Percentiles rank a stretch among this genome's conserved stretches.
Conservation (phyloP, 2,113 vertebrate genomes). For the Charina bottae region DNA sequence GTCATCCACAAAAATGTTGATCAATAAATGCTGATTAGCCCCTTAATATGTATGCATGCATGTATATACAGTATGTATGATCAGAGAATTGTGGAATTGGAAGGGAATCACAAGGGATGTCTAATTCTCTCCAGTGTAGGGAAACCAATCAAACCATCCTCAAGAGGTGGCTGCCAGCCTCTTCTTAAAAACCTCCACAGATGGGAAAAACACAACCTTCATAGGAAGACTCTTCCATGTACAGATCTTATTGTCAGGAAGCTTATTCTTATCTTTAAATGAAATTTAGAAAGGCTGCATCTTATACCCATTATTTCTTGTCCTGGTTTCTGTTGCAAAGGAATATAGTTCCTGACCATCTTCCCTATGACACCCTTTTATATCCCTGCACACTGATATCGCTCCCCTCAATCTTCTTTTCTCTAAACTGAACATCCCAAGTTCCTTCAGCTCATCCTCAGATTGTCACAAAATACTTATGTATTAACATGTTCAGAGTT, state of each 20-base stretch:
- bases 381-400: not conserved
- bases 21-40: constrained; percentile 38
- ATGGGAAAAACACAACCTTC: not conserved
- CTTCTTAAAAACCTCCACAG: not conserved
- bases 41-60: not conserved
- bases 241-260: not conserved
- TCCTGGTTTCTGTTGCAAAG: not conserved
- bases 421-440: not conserved
- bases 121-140: not conserved
- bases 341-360: not conserved
- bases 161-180: not conserved
- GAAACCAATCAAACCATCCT: not conserved
- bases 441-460: not conserved
- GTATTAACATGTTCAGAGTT: not conserved
- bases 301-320: not conserved
- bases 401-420: not conserved
- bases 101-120: not conserved
- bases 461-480: constrained; percentile 40
- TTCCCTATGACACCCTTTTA: not conserved
- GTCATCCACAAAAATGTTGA: constrained; percentile 37
- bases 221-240: not conserved
- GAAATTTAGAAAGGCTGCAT: not conserved
- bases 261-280: not conserved
- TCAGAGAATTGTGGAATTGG: not conserved
- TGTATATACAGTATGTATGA: not conserved